A percentile compares a stretch with the other conserved stretches of the same genome.
phyloP scores from a whole-genome alignment of 2,888 invertebrate species.

The Meandrusa payeni region DNA sequence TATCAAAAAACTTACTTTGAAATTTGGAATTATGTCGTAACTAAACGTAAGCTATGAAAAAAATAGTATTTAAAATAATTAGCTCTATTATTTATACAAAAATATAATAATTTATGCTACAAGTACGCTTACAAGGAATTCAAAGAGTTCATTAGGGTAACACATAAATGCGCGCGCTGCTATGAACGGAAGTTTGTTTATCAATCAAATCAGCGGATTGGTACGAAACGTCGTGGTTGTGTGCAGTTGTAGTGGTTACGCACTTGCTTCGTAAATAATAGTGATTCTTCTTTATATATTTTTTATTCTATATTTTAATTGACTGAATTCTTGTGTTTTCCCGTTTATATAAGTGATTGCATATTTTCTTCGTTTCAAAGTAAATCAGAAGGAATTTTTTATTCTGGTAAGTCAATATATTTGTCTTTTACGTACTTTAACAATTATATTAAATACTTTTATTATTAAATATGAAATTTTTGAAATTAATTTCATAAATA shows the following conservation, averaged over 20 bases:
- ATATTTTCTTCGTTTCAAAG: constrained; percentile 4
- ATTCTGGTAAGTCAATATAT: constrained; percentile 11
- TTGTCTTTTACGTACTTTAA: too few relatives aligned
- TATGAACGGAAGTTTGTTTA: constrained; percentile 70
- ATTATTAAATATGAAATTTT: too few relatives aligned
- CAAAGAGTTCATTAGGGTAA: constrained; percentile 40
- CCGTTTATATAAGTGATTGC: background rate
- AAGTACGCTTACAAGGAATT: constrained; percentile 1
- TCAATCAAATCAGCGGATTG: constrained; percentile 54
- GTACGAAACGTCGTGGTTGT: constrained; percentile 15
- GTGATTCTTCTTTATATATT: constrained; percentile 16
- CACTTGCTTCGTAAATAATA: constrained; percentile 22
- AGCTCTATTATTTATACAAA: too few relatives aligned
- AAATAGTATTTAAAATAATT: too few relatives aligned
- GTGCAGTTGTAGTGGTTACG: constrained; percentile 19
- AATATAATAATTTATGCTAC: background rate
- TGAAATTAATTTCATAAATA: too few relatives aligned
- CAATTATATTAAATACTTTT: too few relatives aligned
- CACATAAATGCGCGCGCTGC: constrained; percentile 70
- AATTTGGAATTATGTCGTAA: too few relatives aligned
- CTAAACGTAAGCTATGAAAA: too few relatives aligned
- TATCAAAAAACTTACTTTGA: too few relatives aligned
- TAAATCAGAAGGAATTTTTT: background rate
- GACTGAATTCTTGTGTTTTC: background rate
- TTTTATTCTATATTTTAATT: constrained; percentile 1